Evolutionary conservation across 2,888 invertebrate genomes (phyloP).

Genomic region (Ommatoiulus sabulosus): DNA sequence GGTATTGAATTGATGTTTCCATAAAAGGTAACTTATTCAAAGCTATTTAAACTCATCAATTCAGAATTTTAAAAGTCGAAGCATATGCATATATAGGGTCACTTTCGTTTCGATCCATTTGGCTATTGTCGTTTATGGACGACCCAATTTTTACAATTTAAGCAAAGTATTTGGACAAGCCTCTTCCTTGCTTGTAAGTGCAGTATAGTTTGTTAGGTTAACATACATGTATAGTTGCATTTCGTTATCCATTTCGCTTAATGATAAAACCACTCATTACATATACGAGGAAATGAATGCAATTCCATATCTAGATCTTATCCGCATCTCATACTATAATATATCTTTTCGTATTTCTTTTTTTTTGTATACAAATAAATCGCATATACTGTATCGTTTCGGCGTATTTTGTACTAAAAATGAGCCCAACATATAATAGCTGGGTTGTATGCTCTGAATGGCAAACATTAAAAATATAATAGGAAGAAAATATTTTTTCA

Average conservation of each 20-base stretch:
- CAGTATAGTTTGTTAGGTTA: not conserved
- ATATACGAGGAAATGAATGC: not conserved
- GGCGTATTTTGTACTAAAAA: not conserved
- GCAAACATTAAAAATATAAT: slow-evolving; percentile 19
- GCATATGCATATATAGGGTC: too few relatives aligned
- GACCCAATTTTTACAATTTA: not conserved
- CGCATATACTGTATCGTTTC: not conserved
- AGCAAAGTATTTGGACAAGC: not conserved
- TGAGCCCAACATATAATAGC: not conserved
- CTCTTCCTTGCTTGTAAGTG: not conserved
- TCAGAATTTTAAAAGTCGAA: too few relatives aligned
- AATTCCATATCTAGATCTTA: not conserved
- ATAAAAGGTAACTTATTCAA: too few relatives aligned
- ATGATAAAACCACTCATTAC: not conserved
- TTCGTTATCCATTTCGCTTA: not conserved
- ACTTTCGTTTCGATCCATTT: too few relatives aligned
- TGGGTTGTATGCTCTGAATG: not conserved
- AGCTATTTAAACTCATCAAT: too few relatives aligned
- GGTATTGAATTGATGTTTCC: too few relatives aligned
- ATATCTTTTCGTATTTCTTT: not conserved
- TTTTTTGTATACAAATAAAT: not conserved
- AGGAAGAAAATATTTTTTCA: slow-evolving; percentile 23
- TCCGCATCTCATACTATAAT: not conserved
- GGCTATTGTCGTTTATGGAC: not conserved
- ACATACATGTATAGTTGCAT: not conserved